Base-by-base conservation (phyloP, 2,113 vertebrate genomes). In the Rhodinocichla rosea region DNA sequence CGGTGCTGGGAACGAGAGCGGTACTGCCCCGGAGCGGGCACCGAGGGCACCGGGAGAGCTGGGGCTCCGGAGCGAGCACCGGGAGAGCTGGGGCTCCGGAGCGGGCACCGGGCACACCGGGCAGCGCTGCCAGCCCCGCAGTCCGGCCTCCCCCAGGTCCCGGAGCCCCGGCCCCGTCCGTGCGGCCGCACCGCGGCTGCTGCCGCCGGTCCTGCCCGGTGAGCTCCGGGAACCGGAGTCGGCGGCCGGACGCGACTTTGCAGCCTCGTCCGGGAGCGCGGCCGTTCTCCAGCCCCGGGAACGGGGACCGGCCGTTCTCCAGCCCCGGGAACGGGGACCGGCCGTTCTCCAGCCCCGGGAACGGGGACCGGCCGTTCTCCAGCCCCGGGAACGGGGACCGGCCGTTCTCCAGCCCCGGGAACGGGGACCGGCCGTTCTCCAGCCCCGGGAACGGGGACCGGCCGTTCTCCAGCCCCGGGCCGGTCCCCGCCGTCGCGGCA, bases 1-100 rank as follows among this genome's bases (percentile, higher is more conserved):
- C 35, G 57, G 59, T 4, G 3, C 59, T 0, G n/a, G 20, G 17
- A 67, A 7, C 14, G n/a, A 7, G 40, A 39, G 47, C 44, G 32
- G 2, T 2, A 2, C 9, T 5, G 47, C 5, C 37, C 7, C 64
- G 33, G 3, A 23, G 35, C 22, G 47, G 7, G 39, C 45, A 9
- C 33, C 33, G 37, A 7, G 63, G 33, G 49, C 49, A 6, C 59
- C n/a, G 67, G 63, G 57, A 55, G 30, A 19, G 37, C 28, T 17
- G 81, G 47, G 33, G 40, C 69, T 24, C 3, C n/a, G 55, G 12
- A 2, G 7, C 47, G 47, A 23, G 47, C 47, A 42, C 15, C 22
- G 47, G 44, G 4, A 45, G 20, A 5, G 45, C 45, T 45, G 45
- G 45, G 33, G 40, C 59, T 23, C 6, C 28, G 44, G 15, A 2